Evolutionary conservation across 1,140 invertebrate genomes (phyloP), one percentile per base, ranked within the genome.

Genomic region (Drosophila ficusphila): DNA sequence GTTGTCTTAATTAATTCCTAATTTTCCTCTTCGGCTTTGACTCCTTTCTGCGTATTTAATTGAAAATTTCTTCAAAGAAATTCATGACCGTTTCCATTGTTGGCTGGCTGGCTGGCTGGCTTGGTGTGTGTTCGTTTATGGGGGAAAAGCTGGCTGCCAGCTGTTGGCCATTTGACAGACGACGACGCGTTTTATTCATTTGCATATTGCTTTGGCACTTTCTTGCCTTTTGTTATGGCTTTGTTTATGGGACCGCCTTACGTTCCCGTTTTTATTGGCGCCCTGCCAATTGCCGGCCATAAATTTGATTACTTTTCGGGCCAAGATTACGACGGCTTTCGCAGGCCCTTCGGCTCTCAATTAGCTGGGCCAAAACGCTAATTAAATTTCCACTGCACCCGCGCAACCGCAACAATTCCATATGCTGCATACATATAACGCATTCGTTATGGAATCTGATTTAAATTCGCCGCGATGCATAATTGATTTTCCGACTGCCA

Each of bases 1-100:
- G 44, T 78, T 88, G 78, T 88, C 82, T 88, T 88, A 88, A 88
- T 88, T 88, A 88, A 88, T 88, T 88, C 83, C 82, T 88, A 88
- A 88, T 88, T 88, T 88, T 79, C 69, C 56, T 82, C 36, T 44
- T 77, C 79, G 58, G 69, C 74, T 88, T 81, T 81, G 79, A 86
- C 79, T 88, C 82, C 74, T 88, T 86, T 79, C 68, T 61, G 75
- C 67, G 71, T 62, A 76, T 88, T 88, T 88, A 86, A 82, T 89
- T 86, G 81, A 88, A 86, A 86, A 86, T 85, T 85, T 79, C 73
- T 81, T 76, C 79, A 85, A 86, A 79, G 81, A 62, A 56, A 64
- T 82, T 77, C 79, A 82, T 82, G 79, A 65, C 78, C 61, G 49
- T 48, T 41, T 49, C 46, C 42, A 58, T 70, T 71, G 74, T 77